Base-by-base conservation (phyloP, 35 echinoderm and acorn worm species). In the Eucidaris tribuloides region DNA sequence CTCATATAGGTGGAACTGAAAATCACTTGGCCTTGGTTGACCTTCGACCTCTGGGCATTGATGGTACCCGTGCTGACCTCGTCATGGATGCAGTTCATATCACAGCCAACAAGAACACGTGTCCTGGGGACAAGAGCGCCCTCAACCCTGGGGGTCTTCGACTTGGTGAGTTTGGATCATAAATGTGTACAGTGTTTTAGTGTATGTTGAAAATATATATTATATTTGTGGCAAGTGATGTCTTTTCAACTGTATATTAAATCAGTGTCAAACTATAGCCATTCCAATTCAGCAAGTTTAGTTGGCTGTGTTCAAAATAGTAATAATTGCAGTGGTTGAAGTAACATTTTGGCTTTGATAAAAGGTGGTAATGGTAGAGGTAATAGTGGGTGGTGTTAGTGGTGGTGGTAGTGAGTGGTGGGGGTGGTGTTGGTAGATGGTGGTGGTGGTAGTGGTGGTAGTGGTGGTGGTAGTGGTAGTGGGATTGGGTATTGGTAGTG, bases 61-160 rank as follows among this genome's bases (percentile, higher is more conserved):
- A 99, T 55, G 96, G 96, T 4, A 87, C 96, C 23, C 45, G 87
- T 34, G 87, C 91, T 35, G 87, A 87, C 58, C 92, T 78, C 32
- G 72, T 99, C 29, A 50, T 99, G 20, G 96, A 99, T 44, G 44
- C 89, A n/a, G 78, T 87, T 7, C 86, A 86, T 18, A 99, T 99
- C 18, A 93, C 96, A 32, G 82, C 85, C 83, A 99, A 99, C 70
- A 99, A 99, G 79, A 99, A 99, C 44, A 99, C 96, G 6, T 93
- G 90, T 58, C 96, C 96, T 23, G 96, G 96, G 32, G 96, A 99
- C 65, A 99, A 87, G 35, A 99, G 85, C 52, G 96, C 96, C 40
- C 56, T 99, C 14, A 66, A 43, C 38, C 96, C 96, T 29, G 91
- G 96, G 48, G 96, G 96, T n/a, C 48, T 99, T 27, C 82, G 96